These are phyloP conservation scores for Antheraea pernyi DNA, from an alignment of 1,140 invertebrate genomes.

Conservation along the genomic window DNA sequence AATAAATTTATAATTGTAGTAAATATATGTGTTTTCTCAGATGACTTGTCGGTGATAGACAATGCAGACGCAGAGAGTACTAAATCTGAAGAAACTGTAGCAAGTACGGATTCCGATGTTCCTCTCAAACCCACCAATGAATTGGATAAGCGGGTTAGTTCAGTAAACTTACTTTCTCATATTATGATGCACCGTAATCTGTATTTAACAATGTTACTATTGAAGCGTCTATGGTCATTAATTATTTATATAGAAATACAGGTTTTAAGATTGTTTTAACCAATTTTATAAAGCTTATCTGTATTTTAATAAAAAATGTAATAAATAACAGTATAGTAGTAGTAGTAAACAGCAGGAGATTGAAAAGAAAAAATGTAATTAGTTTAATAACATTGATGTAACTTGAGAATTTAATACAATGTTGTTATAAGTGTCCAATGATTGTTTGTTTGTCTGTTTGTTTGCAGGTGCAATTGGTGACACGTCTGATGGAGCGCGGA, in stretches of 20 bases:
- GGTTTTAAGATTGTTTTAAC: no score
- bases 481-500: conserved; percentile 83
- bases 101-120: conserved; percentile 84
- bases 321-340: no score
- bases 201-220: no score
- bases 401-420: no score
- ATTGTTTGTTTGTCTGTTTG: background rate
- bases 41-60: conserved; percentile 47
- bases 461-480: conserved; percentile 83
- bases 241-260: background rate
- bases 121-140: conserved; percentile 79
- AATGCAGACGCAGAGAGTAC: conserved; percentile 80
- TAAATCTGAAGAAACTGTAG: conserved; percentile 81
- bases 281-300: no score
- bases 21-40: conserved; percentile 18
- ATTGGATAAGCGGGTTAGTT: conserved; percentile 81
- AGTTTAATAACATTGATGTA: no score
- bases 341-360: no score
- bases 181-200: background rate
- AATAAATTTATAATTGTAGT: background rate
- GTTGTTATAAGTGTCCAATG: background rate
- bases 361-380: no score
- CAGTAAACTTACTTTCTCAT: background rate
- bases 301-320: no score
- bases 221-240: background rate